A percentile compares a stretch with the other conserved stretches of the same genome.
phyloP scores from a whole-genome alignment of 2,888 invertebrate species.

The Tetramorium bicarinatum region DNA sequence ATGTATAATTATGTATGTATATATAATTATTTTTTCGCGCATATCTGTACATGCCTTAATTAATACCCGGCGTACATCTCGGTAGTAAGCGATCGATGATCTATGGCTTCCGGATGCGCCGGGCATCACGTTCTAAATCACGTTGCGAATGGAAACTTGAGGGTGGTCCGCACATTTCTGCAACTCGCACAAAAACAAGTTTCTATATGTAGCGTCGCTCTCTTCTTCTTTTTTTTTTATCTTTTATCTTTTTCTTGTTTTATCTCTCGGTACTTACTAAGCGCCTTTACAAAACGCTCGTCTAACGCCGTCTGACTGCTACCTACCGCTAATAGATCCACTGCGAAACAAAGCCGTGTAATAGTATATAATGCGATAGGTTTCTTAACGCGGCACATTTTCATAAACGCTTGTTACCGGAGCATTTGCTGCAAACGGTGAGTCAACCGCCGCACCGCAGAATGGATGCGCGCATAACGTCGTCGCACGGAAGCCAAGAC shows the following conservation, averaged over 20 bases:
- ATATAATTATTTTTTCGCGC: conserved; percentile 5
- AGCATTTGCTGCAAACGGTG: conserved; percentile 17
- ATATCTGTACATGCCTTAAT: background rate
- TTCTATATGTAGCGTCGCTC: conserved; percentile 30
- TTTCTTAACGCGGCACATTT: conserved; percentile 47
- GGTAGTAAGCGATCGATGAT: conserved; percentile 42
- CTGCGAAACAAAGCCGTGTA: conserved; percentile 33
- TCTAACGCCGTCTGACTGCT: conserved; percentile 7
- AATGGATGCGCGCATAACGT: conserved; percentile 1
- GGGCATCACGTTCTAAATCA: conserved; percentile 27
- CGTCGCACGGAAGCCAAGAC: background rate
- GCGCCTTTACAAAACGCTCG: conserved; percentile 32
- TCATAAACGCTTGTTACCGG: conserved; percentile 32
- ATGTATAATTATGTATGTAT: no score
- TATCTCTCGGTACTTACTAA: conserved; percentile 25
- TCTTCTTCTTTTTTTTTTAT: background rate
- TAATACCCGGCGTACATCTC: conserved; percentile 2
- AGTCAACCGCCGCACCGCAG: conserved; percentile 16
- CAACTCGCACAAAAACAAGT: conserved; percentile 61
- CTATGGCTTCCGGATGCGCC: conserved; percentile 39
- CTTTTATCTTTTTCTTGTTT: conserved; percentile 22
- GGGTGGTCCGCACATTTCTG: conserved; percentile 66
- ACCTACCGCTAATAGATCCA: conserved; percentile 33
- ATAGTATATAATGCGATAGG: conserved; percentile 34
- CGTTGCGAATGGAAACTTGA: conserved; percentile 59